Conservation (phyloP, 2,888 invertebrate species). For the Chironomus riparius region DNA sequence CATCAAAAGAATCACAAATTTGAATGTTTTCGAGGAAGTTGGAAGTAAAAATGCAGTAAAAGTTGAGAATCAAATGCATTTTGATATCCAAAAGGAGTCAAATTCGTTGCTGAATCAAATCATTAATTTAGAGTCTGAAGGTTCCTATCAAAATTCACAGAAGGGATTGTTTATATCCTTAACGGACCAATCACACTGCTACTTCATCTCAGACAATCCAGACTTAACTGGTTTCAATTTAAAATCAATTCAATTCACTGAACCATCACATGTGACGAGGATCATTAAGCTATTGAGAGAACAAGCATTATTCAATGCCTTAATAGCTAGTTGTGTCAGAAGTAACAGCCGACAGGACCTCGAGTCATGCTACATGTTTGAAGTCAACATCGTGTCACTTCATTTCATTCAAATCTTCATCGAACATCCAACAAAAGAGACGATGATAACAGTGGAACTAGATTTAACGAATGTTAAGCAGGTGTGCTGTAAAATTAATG, state of each 20-base stretch:
- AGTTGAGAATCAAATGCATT: conserved; percentile 33
- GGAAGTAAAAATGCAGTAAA: conserved; percentile 31
- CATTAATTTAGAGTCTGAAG: conserved; percentile 67
- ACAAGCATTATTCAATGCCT: conserved; percentile 84
- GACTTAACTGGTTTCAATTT: conserved; percentile 49
- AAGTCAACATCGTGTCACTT: conserved; percentile 82
- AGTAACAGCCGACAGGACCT: conserved; percentile 68
- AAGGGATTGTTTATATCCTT: conserved; percentile 81
- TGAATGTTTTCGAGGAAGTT: conserved; percentile 47
- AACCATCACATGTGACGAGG: conserved; percentile 84
- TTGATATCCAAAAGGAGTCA: conserved; percentile 33
- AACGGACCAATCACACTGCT: conserved; percentile 90
- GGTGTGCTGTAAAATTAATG: conserved; percentile 65
- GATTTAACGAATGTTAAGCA: conserved; percentile 73
- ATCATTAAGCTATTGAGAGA: conserved; percentile 76
- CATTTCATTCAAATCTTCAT: conserved; percentile 82
- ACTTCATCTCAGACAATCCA: conserved; percentile 78
- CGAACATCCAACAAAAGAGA: conserved; percentile 87
- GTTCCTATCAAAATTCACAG: conserved; percentile 60
- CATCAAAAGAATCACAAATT: conserved; percentile 54
- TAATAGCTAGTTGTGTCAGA: conserved; percentile 81
- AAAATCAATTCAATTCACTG: conserved; percentile 79
- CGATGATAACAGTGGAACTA: conserved; percentile 86
- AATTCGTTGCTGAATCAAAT: conserved; percentile 67
- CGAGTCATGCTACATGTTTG: conserved; percentile 74